Conservation (phyloP, 2,113 vertebrate species). For the Lipotes vexillifer region DNA sequence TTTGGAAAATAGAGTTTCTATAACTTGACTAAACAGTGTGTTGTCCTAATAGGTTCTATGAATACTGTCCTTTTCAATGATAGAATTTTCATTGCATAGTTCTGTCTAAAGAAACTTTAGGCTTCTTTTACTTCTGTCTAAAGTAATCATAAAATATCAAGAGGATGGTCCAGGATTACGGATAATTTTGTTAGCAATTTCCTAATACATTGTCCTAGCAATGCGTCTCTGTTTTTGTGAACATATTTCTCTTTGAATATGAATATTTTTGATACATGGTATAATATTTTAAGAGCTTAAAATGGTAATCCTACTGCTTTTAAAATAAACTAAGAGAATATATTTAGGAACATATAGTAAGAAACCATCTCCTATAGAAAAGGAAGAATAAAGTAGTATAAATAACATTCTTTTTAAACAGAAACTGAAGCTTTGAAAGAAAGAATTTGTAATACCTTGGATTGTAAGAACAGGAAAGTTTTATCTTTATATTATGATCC, state of each 20-base stretch:
- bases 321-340: constrained; percentile 27
- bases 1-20: constrained; percentile 18
- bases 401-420: background rate
- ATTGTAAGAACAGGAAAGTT: background rate
- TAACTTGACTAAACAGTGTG: background rate
- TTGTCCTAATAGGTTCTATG: background rate
- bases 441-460: constrained; percentile 15
- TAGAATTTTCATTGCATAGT: background rate
- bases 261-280: background rate
- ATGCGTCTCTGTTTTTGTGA: constrained; percentile 26
- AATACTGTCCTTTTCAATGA: background rate
- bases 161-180: background rate
- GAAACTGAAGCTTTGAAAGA: background rate
- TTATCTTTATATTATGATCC: background rate
- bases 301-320: constrained; percentile 12
- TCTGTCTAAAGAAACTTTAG: background rate
- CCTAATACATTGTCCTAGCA: background rate
- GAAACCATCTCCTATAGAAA: background rate
- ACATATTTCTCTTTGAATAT: background rate
- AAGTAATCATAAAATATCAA: background rate
- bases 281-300: background rate
- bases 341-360: background rate
- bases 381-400: background rate
- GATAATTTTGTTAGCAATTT: background rate
- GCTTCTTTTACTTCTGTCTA: constrained; percentile 8